Evolutionary conservation across 2,113 vertebrate species (phyloP).

Genomic region (Chelonoidis abingdonii): DNA sequence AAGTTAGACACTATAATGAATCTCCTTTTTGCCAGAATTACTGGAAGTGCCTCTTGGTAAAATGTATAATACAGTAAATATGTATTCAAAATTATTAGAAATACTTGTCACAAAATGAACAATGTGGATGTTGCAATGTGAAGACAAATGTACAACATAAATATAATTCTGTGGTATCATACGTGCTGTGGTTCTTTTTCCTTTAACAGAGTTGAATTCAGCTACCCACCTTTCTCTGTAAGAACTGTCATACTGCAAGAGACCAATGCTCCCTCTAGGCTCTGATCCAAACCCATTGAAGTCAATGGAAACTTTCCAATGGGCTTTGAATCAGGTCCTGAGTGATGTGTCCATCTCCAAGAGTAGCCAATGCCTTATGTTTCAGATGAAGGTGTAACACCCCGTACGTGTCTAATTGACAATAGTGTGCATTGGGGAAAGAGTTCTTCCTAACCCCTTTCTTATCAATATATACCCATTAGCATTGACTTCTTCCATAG

Average conservation of each 20-base stretch:
- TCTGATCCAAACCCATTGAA: not conserved
- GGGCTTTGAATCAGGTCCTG: not conserved
- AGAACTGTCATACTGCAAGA: fast-evolving
- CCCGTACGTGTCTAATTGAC: not conserved
- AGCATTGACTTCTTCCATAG: not conserved
- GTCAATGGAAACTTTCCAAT: not conserved
- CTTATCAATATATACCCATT: not conserved
- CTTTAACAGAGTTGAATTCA: fast-evolving
- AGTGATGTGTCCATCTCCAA: not conserved
- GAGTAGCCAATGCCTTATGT: not conserved
- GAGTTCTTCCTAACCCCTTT: not conserved
- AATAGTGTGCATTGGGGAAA: no score
- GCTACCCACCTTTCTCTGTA: not conserved
- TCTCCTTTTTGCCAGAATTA: conserved; percentile 91
- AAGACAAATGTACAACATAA: conserved; percentile 91
- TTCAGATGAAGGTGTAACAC: not conserved
- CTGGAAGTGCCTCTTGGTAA: conserved; percentile 96
- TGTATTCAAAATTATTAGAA: conserved; percentile 90
- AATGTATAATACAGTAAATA: conserved; percentile 92
- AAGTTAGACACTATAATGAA: conserved; percentile 94
- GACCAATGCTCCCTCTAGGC: not conserved
- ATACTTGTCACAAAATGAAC: conserved; percentile 88
- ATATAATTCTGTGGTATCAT: conserved; percentile 90
- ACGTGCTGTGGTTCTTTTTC: conserved; percentile 65
- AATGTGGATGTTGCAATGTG: conserved; percentile 92